phyloP scores from a whole-genome alignment of 2,113 vertebrate species.

The Pelobates fuscus region DNA sequence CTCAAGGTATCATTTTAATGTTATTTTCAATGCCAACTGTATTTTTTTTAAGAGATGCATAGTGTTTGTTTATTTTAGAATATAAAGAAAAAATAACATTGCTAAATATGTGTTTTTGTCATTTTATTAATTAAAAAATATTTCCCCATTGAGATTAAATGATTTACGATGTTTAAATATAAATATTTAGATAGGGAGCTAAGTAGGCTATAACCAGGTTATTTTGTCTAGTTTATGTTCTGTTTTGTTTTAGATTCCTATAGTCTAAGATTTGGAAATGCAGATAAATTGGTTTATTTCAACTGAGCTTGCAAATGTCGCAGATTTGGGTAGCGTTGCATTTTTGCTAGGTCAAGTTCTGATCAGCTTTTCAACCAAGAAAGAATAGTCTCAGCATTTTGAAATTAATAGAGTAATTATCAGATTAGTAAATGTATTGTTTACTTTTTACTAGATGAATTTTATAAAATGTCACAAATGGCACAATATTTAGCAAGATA shows the following conservation, averaged over 20 bases:
- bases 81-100: too few relatives aligned
- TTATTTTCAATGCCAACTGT: background rate
- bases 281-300: too few relatives aligned
- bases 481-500: background rate
- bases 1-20: background rate
- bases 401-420: slow-evolving; percentile 2
- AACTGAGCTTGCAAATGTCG: too few relatives aligned
- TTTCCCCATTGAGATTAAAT: background rate
- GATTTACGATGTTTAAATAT: background rate
- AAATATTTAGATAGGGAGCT: background rate
- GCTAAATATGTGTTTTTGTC: too few relatives aligned
- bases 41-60: background rate
- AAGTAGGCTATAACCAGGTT: background rate
- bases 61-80: too few relatives aligned
- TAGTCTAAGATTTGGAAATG: too few relatives aligned
- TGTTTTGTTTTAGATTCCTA: too few relatives aligned
- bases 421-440: background rate
- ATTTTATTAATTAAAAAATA: too few relatives aligned
- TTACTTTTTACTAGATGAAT: background rate
- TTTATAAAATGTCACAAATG: background rate
- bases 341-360: background rate
- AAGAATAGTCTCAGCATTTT: background rate
- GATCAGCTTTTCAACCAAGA: background rate
- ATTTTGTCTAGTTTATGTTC: too few relatives aligned
- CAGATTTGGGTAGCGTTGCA: too few relatives aligned